Percentiles rank a stretch among this genome's conserved stretches.
These are phyloP conservation scores for Sacculina carcini DNA, from an alignment of 2,888 invertebrate species.

Conservation along the genomic window DNA sequence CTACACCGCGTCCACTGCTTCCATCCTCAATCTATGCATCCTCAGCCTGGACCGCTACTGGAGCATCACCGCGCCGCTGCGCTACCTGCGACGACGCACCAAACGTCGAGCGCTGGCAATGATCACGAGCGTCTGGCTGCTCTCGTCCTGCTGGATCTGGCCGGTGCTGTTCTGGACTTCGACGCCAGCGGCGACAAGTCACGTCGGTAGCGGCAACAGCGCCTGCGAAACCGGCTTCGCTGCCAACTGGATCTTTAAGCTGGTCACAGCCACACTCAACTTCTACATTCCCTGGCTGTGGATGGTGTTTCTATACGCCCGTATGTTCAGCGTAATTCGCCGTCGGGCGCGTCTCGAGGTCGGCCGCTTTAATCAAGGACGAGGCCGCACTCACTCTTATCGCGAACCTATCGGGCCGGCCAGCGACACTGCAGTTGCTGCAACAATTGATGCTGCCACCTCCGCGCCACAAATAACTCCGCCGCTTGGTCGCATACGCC, in stretches of 20 bases:
- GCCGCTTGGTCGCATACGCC: not conserved
- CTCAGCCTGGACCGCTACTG: slow-evolving; percentile 25
- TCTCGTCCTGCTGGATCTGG: slow-evolving; percentile 24
- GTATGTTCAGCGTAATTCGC: slow-evolving; percentile 24
- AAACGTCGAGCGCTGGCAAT: slow-evolving; percentile 24
- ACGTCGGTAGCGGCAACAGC: slow-evolving; percentile 13
- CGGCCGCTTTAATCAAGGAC: slow-evolving; percentile 9
- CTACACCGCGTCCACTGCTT: slow-evolving; percentile 30
- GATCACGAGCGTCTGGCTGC: slow-evolving; percentile 24
- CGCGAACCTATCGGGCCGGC: not conserved
- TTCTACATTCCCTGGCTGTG: slow-evolving; percentile 25
- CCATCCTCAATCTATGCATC: slow-evolving; percentile 29
- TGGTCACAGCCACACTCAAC: slow-evolving; percentile 25
- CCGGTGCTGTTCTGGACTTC: slow-evolving; percentile 25
- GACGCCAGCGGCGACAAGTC: slow-evolving; percentile 9
- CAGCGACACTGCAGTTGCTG: not conserved
- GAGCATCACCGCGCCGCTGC: slow-evolving; percentile 25
- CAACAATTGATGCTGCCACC: not conserved
- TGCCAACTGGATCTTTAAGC: slow-evolving; percentile 23
- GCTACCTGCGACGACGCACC: slow-evolving; percentile 24
- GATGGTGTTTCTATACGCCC: slow-evolving; percentile 24
- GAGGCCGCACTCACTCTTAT: slow-evolving; percentile 9
- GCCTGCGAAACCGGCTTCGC: slow-evolving; percentile 27
- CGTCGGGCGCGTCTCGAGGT: slow-evolving; percentile 19
- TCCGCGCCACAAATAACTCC: not conserved